phyloP scores from a whole-genome alignment of 2,888 invertebrate genomes.

The Hanleya hanleyi region DNA sequence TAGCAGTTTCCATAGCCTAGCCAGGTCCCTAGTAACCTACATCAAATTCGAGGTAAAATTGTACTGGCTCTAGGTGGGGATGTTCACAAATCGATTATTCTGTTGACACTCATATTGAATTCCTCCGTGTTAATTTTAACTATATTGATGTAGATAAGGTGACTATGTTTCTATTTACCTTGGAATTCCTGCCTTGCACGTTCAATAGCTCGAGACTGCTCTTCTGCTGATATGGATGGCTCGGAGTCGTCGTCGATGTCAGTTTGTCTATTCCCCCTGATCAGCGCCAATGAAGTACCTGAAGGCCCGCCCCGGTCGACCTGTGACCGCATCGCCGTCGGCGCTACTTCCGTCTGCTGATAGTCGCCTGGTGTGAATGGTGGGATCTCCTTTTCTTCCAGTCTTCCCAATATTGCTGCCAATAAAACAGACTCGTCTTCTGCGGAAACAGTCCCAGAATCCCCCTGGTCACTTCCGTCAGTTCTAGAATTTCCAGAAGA shows the following conservation, averaged over 20 bases:
- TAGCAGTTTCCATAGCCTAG: too few species aligned
- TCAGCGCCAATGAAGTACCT: not conserved
- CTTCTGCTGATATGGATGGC: not conserved
- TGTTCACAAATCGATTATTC: too few species aligned
- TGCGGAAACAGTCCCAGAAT: slow-evolving; percentile 3
- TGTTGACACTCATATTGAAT: too few species aligned
- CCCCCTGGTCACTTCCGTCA: not conserved
- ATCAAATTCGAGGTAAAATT: too few species aligned
- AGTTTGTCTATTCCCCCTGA: not conserved
- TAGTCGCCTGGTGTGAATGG: not conserved
- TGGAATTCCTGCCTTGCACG: not conserved
- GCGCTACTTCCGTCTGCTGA: too few species aligned
- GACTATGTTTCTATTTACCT: not conserved
- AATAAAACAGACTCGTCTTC: not conserved
- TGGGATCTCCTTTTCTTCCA: not conserved
- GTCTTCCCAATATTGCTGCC: not conserved
- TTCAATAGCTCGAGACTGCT: not conserved
- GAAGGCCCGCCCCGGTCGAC: too few species aligned
- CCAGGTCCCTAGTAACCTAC: too few species aligned
- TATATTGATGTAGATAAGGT: too few species aligned
- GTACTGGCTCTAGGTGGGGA: too few species aligned
- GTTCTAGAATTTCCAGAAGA: not conserved
- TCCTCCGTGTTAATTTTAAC: too few species aligned
- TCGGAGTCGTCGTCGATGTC: not conserved
- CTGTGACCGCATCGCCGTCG: not conserved